Percentiles rank a stretch among this genome's conserved stretches.
These are phyloP conservation scores for Brevimyrus niger DNA, from an alignment of 2,113 vertebrate genomes.

Conservation along the genomic window DNA sequence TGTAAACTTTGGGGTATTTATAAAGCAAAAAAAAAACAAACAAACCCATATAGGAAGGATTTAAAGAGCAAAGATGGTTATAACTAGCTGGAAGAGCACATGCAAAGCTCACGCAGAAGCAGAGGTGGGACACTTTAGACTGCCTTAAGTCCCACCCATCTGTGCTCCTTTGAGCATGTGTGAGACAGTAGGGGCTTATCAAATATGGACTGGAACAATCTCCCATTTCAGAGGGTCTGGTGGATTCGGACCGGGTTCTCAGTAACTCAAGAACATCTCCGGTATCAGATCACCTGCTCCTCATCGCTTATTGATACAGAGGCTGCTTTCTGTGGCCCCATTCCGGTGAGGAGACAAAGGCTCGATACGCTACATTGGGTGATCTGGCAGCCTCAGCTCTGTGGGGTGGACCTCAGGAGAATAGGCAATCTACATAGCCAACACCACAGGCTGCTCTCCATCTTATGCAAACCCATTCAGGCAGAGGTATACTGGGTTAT, in stretches of 20 bases:
- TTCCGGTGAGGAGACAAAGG: background rate
- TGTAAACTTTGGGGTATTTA: background rate
- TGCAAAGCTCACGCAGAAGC: background rate
- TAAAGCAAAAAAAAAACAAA: background rate
- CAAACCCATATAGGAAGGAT: background rate
- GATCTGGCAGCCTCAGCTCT: background rate
- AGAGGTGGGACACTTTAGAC: background rate
- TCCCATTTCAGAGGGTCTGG: background rate
- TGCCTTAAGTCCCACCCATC: background rate
- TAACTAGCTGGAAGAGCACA: background rate
- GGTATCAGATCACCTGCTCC: background rate
- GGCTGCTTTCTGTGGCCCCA: background rate
- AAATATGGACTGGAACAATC: background rate
- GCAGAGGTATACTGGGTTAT: background rate
- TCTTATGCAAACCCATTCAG: background rate
- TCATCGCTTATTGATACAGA: conserved; percentile 9
- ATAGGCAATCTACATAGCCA: background rate
- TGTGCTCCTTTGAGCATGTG: background rate
- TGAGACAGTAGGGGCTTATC: background rate
- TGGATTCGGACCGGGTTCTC: background rate
- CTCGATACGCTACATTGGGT: background rate
- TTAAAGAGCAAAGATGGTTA: background rate
- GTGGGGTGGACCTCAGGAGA: background rate
- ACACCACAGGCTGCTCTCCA: background rate
- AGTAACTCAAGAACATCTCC: background rate